A percentile compares a stretch with the other conserved stretches of the same genome.
Evolutionary conservation across 1,140 invertebrate species (phyloP).

Genomic region (Listronotus bonariensis): DNA sequence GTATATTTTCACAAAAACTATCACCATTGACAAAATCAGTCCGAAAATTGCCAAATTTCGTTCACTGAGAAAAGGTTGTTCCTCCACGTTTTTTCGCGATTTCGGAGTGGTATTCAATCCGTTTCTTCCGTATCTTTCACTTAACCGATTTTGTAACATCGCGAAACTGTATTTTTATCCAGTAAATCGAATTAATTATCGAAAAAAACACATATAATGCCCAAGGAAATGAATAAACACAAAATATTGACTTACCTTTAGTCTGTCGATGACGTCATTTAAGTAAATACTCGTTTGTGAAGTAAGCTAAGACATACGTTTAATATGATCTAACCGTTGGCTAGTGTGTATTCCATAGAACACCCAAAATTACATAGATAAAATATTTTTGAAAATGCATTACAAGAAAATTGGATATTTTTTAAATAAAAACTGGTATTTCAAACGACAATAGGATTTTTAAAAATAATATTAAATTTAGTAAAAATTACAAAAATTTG

Average conservation of each 20-base stretch:
- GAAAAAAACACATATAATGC: slow-evolving; percentile 1
- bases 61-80: slow-evolving; percentile 38
- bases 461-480: neutral
- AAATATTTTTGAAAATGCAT: too few relatives aligned
- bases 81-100: slow-evolving; percentile 28
- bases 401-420: too few relatives aligned
- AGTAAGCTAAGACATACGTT: neutral
- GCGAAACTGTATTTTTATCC: neutral
- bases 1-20: slow-evolving; percentile 43
- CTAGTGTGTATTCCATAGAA: neutral
- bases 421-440: too few relatives aligned
- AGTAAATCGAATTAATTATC: neutral
- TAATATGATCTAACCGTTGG: neutral
- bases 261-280: slow-evolving; percentile 27
- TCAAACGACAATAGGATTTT: too few relatives aligned
- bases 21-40: slow-evolving; percentile 43
- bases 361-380: neutral
- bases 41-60: slow-evolving; percentile 44
- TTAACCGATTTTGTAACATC: slow-evolving; percentile 36
- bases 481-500: too few relatives aligned
- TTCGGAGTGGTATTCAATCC: slow-evolving; percentile 18
- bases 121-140: slow-evolving; percentile 24
- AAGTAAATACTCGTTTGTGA: slow-evolving; percentile 19
- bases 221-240: slow-evolving; percentile 10
- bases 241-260: slow-evolving; percentile 34